Conservation (phyloP, 92 coral and sea anemone species). For the Paramuricea clavata region DNA sequence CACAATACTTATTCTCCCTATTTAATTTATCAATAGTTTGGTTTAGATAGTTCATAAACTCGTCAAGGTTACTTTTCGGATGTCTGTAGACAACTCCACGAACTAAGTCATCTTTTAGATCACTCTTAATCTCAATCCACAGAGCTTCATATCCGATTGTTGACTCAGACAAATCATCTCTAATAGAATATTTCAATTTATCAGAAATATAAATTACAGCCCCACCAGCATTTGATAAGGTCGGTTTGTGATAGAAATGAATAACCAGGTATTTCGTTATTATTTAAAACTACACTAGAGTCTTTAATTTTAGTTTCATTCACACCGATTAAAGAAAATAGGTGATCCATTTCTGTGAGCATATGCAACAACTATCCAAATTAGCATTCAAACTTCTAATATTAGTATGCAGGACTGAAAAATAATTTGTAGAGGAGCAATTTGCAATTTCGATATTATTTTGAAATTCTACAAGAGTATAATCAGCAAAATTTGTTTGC, state of each 20-base stretch:
- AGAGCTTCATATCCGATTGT: neutral
- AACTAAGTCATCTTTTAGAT: neutral
- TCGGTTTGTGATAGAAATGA: neutral
- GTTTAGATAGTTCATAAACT: neutral
- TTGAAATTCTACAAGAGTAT: neutral
- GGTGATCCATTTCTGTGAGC: neutral
- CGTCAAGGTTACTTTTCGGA: conserved; percentile 17
- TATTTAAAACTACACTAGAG: neutral
- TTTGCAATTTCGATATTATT: neutral
- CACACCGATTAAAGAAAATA: neutral
- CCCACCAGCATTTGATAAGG: conserved; percentile 3
- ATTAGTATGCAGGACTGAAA: conserved; percentile 11
- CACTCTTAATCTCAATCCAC: conserved; percentile 11
- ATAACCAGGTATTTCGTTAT: neutral
- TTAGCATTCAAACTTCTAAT: conserved; percentile 8
- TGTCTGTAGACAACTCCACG: conserved; percentile 20
- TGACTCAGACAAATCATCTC: conserved; percentile 2
- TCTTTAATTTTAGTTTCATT: conserved; percentile 2
- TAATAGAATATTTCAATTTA: neutral
- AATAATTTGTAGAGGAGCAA: conserved; percentile 9
- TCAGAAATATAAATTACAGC: neutral
- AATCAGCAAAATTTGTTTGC: conserved; percentile 3
- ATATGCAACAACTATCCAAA: neutral
- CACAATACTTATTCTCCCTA: conserved; percentile 23
- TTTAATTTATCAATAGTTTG: conserved; percentile 4